Percentiles rank a stretch among this genome's conserved stretches.
phyloP scores from a whole-genome alignment of 2,797 vertebrate species.

The Margarornis squamiger region DNA sequence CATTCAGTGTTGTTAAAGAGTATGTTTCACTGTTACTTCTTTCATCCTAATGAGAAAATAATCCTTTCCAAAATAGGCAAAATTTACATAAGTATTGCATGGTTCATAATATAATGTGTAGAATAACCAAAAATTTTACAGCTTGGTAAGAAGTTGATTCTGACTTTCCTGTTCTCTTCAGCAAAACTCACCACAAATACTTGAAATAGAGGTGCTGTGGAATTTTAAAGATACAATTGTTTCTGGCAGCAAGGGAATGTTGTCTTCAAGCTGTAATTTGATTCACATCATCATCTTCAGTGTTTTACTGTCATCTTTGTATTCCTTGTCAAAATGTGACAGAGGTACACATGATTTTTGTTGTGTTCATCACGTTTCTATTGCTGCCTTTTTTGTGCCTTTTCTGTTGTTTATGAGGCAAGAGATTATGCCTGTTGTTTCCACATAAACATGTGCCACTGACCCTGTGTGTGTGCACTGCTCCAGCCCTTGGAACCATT shows the following conservation, averaged over 20 bases:
- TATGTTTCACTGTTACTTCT: neutral
- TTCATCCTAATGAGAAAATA: neutral
- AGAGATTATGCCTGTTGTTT: neutral
- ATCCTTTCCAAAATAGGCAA: neutral
- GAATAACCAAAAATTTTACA: neutral
- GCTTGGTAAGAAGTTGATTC: neutral
- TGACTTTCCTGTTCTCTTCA: neutral
- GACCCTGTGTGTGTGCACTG: neutral
- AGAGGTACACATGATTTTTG: neutral
- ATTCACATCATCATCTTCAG: neutral
- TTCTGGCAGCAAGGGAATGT: neutral
- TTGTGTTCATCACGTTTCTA: neutral
- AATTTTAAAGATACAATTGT: neutral
- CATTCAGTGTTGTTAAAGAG: neutral
- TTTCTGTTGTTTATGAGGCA: neutral
- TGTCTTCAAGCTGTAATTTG: neutral
- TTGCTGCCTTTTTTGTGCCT: neutral
- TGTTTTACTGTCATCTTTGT: neutral
- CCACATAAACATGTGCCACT: neutral
- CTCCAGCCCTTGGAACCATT: neutral
- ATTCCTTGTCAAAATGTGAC: constrained; percentile 13
- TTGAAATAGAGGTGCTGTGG: neutral
- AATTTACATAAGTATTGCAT: neutral
- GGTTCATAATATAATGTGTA: neutral
- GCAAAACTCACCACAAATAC: neutral